These are phyloP conservation scores for Pseudanteris insignis DNA, from an alignment of 2,888 invertebrate species.

Conservation along the genomic window DNA sequence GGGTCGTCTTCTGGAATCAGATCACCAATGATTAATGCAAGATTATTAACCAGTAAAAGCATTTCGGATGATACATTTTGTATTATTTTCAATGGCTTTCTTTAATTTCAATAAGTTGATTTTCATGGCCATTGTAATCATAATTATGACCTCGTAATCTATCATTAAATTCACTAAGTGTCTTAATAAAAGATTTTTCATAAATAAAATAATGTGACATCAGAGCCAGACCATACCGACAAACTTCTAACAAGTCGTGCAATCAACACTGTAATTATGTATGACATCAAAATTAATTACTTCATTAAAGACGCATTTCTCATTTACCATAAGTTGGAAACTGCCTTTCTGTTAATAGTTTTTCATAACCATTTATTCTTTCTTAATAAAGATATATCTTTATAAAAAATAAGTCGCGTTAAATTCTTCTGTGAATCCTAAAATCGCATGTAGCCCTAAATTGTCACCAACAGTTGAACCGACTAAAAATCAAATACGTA, in stretches of 20 bases:
- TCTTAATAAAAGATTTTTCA: not conserved
- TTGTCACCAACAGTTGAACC: slow-evolving; percentile 43
- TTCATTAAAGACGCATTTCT: slow-evolving; percentile 25
- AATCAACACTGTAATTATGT: slow-evolving; percentile 23
- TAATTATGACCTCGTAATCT: not conserved
- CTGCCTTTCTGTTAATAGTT: too few relatives aligned
- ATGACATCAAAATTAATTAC: slow-evolving; percentile 34
- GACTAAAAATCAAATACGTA: slow-evolving; percentile 36
- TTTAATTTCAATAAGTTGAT: slow-evolving; percentile 20
- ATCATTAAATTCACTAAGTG: not conserved
- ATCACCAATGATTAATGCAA: slow-evolving; percentile 26
- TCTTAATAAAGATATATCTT: slow-evolving; percentile 20
- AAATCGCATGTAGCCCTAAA: slow-evolving; percentile 27
- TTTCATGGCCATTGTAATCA: slow-evolving; percentile 1
- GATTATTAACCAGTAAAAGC: slow-evolving; percentile 11
- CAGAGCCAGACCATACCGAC: not conserved
- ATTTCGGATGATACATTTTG: slow-evolving; percentile 24
- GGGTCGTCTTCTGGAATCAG: slow-evolving; percentile 13
- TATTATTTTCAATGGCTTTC: too few relatives aligned
- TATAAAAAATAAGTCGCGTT: slow-evolving; percentile 32
- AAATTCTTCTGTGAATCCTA: slow-evolving; percentile 21
- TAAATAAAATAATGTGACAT: not conserved
- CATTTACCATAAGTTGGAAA: slow-evolving; percentile 7
- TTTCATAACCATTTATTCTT: slow-evolving; percentile 26
- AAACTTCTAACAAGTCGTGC: not conserved